phyloP scores from a whole-genome alignment of 2,888 invertebrate species.

The Nysson spinosus region DNA sequence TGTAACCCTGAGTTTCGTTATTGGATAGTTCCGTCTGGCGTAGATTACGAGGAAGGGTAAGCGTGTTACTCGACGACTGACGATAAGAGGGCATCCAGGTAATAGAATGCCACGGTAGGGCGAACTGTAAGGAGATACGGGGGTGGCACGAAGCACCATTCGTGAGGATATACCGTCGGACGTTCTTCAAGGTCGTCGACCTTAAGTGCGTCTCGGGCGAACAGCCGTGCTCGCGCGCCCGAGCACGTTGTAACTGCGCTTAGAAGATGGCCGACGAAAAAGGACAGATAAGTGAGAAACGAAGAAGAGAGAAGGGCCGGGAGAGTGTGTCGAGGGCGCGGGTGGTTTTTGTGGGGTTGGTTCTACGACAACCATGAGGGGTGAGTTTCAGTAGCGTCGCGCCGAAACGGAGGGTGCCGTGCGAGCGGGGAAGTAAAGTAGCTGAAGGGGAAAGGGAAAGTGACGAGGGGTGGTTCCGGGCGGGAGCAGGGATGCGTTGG shows the following conservation, averaged over 20 bases:
- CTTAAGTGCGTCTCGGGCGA: conserved; percentile 39
- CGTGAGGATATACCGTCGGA: conserved; percentile 29
- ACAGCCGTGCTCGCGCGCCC: conserved; percentile 28
- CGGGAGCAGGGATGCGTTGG: conserved; percentile 17
- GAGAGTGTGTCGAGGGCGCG: conserved; percentile 21
- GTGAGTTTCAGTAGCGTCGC: conserved; percentile 39
- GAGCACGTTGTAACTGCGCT: conserved; percentile 41
- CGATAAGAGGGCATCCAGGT: conserved; percentile 27
- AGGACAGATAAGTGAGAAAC: conserved; percentile 29
- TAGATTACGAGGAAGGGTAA: conserved; percentile 4
- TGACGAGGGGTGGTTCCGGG: conserved; percentile 17
- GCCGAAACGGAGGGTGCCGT: conserved; percentile 50
- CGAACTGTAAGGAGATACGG: conserved; percentile 47
- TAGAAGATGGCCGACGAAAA: conserved; percentile 31
- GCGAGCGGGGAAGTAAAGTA: conserved; percentile 27
- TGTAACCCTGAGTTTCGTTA: neutral
- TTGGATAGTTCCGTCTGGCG: neutral
- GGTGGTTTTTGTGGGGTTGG: conserved; percentile 42
- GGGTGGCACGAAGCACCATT: conserved; percentile 34
- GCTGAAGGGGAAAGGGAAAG: conserved; percentile 11
- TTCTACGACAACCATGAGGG: conserved; percentile 23
- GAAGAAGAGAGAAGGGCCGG: conserved; percentile 16
- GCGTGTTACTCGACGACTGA: neutral
- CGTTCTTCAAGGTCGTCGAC: conserved; percentile 51
- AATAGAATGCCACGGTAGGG: conserved; percentile 41